Conservation (phyloP, 2,113 vertebrate genomes). For the Calidris pugnax region DNA sequence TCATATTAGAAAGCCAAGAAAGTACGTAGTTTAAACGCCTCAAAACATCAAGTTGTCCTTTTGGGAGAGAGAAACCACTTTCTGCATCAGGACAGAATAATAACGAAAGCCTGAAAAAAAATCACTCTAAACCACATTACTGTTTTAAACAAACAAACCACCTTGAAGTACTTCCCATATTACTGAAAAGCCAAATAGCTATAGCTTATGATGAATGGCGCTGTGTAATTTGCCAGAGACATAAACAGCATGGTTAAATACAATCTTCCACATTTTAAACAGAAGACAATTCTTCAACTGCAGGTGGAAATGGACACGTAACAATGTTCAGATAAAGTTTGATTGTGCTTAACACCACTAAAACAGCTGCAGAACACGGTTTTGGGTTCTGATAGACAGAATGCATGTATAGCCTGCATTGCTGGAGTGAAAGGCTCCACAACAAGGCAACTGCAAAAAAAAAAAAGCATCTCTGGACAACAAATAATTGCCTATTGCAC, state of each 20-base stretch:
- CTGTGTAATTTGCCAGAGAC: neutral
- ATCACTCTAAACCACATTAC: neutral
- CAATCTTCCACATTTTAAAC: neutral
- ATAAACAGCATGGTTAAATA: neutral
- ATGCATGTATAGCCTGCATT: rapidly evolving
- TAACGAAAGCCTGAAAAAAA: neutral
- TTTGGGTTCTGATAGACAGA: neutral
- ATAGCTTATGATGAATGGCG: neutral
- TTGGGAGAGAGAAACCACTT: neutral
- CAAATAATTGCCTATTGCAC: neutral
- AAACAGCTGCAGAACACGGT: neutral
- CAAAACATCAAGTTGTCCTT: neutral
- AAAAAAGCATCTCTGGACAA: neutral
- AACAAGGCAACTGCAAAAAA: neutral
- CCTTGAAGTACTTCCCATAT: neutral
- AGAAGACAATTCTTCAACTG: neutral
- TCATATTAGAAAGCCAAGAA: neutral
- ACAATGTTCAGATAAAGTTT: neutral
- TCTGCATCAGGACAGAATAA: neutral
- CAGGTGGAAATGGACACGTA: neutral
- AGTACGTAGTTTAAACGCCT: neutral
- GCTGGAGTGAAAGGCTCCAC: neutral
- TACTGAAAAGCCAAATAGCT: neutral
- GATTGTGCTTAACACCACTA: neutral
- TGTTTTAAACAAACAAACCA: neutral